Base-by-base conservation (phyloP, 2,888 invertebrate genomes). In the Eumerus sabulonum region DNA sequence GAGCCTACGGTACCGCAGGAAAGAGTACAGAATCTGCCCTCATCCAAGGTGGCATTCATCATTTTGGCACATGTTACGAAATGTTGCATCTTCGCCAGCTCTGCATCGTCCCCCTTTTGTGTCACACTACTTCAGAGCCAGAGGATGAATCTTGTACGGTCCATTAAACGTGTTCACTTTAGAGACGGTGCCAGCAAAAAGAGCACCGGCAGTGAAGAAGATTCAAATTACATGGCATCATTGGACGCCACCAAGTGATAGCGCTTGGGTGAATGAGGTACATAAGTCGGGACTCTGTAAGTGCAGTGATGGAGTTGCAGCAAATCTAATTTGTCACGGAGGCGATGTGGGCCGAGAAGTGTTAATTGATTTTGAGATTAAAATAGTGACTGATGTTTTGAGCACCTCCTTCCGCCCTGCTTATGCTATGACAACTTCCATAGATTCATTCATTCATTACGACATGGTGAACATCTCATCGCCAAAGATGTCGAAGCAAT, bases 51-150 rank as follows among this genome's bases (percentile, higher is more conserved):
- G 64, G 79, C 68, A 79, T 79, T 64, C 68, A 74, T 74, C 79
- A 79, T 70, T 68, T 70, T 79, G 74, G 73, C 74, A 79, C 79
- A 74, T 74, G 74, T 68, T 64, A 62, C 73, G 73, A 79, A 79
- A 70, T 79, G 60, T 74, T 79, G 19, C 56, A 50, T 47, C 51
- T 53, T 56, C 48, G 63, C 7, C 27, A n/a, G n/a, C n/a, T 51
- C 48, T 57, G 73, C 73, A 64, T 51, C 51, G 64, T 64, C 44
- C 56, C 47, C 63, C 54, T 14, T 11, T 1, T 9, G 9, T 73
- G 73, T 63, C 63, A 57, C 73, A 79, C 64, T 60, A 74, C 74
- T 64, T 7, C 27, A 27, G 7, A 27, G 27, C 2, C 27, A 27
- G 27, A 27, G 27, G 7, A 27, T 4, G 64, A 79, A 74, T 68